phyloP scores from a whole-genome alignment of 1,140 invertebrate genomes.

The Spodoptera frugiperda region DNA sequence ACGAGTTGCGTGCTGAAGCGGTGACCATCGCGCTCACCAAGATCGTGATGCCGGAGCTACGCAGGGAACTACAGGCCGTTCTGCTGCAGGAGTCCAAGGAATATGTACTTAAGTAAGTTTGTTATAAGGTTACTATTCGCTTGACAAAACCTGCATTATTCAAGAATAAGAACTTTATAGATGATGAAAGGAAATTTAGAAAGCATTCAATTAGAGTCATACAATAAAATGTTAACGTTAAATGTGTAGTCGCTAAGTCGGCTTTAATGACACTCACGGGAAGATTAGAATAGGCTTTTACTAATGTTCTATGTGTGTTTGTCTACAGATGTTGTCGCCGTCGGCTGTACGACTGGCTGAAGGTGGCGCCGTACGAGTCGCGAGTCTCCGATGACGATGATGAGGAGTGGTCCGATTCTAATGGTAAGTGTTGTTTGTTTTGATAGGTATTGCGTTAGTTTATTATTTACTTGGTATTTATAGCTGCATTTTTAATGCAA shows the following conservation, averaged over 20 bases:
- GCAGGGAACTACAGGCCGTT: constrained; percentile 94
- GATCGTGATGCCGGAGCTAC: constrained; percentile 95
- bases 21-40: constrained; percentile 95
- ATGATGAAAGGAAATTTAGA: too few species aligned
- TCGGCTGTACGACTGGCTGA: constrained; percentile 96
- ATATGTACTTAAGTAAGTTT: constrained; percentile 92
- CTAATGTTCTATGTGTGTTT: constrained; percentile 79
- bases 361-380: constrained; percentile 94
- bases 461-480: too few species aligned
- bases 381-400: constrained; percentile 94
- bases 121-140: too few species aligned
- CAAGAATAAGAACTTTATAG: too few species aligned
- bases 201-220: too few species aligned
- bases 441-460: too few species aligned
- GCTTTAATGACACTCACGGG: too few species aligned
- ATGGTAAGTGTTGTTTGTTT: constrained; percentile 71
- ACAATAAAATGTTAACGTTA: too few species aligned
- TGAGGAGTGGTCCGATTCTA: constrained; percentile 95
- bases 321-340: constrained; percentile 91
- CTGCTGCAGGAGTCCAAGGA: constrained; percentile 96
- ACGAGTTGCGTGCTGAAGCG: constrained; percentile 94
- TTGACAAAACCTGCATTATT: too few species aligned
- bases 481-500: too few species aligned
- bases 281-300: too few species aligned
- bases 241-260: too few species aligned